Base-by-base conservation (phyloP, 2,797 vertebrate species). In the Rhodeus uyekii region DNA sequence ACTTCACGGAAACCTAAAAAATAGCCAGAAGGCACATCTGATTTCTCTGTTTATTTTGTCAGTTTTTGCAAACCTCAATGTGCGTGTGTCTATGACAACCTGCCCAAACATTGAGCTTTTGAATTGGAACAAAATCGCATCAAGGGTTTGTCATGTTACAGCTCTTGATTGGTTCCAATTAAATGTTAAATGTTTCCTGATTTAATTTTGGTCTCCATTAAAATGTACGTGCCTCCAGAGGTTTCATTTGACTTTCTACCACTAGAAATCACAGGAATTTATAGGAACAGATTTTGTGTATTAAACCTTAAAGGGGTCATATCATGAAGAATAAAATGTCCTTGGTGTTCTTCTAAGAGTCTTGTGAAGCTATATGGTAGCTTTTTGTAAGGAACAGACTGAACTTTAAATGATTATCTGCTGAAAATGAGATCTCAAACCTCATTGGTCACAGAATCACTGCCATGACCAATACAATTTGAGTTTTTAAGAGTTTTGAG, bases 61-160 rank as follows among this genome's bases (percentile, higher is more conserved):
- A 34, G 63, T 38, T 63, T 81, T 46, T 63, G 34, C 19, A 48
- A 10, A 44, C 46, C 18, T 81, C 22, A 68, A 72, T 55, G 42
- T 60, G 36, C 44, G 32, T 24, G 34, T 60, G n/a, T 77, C 34
- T 81, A 38, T 42, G 50, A 53, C 53, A 14, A 50, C 22, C 34
- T 50, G 8, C 60, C 24, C 39, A 76, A 84, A 84, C 78, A 76
- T 48, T 53, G 67, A 76, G 53, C 14, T 80, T 55, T 76, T 80
- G 53, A 61, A 63, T 71, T 38, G 78, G 50, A 13, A 46, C 34
- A 77, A 18, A 44, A 24, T 53, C 1, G n/a, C 80, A 55, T 68
- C 2, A 22, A 67, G 16, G 22, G 39, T 75, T 67, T 46, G 22
- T 36, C 36, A 76, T 14, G 16, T 48, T 36, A 48, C 2, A 60